Percentiles rank a stretch among this genome's conserved stretches.
Conservation (phyloP, 2,888 invertebrate species). For the Celastrina argiolus region DNA sequence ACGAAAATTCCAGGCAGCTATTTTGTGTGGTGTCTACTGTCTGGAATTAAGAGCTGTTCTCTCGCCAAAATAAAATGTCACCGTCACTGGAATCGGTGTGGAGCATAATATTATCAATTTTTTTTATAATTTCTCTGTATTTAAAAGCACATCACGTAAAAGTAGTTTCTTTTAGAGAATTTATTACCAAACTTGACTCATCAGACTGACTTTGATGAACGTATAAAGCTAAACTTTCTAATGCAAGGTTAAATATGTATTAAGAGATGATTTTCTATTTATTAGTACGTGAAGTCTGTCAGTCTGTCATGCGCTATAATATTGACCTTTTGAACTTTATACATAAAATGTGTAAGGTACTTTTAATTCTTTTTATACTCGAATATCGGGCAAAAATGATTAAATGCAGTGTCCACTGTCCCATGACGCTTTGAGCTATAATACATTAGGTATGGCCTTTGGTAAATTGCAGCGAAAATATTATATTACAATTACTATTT, state of each 20-base stretch:
- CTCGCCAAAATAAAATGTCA: too few relatives aligned
- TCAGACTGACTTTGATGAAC: constrained; percentile 20
- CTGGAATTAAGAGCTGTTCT: too few relatives aligned
- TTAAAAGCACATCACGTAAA: background rate
- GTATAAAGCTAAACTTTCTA: constrained; percentile 4
- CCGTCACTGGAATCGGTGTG: too few relatives aligned
- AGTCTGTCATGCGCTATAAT: background rate
- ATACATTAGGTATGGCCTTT: background rate
- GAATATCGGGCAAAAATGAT: background rate
- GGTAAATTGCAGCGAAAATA: background rate
- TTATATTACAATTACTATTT: background rate
- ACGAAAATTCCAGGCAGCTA: too few relatives aligned
- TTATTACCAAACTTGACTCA: background rate
- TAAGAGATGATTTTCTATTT: background rate
- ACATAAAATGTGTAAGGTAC: background rate
- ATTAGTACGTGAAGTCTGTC: background rate
- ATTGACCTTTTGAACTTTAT: background rate
- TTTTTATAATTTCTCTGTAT: background rate
- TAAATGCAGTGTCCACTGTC: background rate
- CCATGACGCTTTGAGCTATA: background rate
- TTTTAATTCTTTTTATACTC: background rate
- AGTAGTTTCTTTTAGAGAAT: background rate
- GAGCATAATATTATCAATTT: background rate
- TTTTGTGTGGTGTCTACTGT: too few relatives aligned
- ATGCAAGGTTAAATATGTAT: background rate